Percentiles rank a stretch among this genome's conserved stretches.
phyloP scores from a whole-genome alignment of 2,797 vertebrate species.

The Acipenser transmontanus region DNA sequence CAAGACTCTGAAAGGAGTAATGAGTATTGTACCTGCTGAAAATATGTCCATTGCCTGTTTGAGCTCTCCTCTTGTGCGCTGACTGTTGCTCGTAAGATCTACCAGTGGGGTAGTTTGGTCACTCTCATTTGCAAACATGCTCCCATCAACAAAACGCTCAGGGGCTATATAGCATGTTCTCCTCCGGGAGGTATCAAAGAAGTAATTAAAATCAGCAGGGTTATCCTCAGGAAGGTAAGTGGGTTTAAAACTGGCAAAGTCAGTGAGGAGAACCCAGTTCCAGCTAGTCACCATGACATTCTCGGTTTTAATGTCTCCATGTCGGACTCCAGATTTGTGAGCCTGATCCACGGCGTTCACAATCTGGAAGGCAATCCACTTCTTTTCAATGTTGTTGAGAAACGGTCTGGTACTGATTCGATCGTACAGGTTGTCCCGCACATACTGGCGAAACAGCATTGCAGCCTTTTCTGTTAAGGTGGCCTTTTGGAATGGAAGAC shows the following conservation, averaged over 20 bases:
- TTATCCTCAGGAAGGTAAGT: slow-evolving; percentile 95
- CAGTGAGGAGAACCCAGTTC: slow-evolving; percentile 95
- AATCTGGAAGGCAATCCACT: slow-evolving; percentile 95
- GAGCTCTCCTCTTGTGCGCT: slow-evolving; percentile 84
- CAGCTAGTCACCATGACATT: slow-evolving; percentile 98
- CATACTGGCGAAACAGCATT: slow-evolving; percentile 89
- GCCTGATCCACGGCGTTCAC: slow-evolving; percentile 90
- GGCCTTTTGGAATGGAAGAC: slow-evolving; percentile 89
- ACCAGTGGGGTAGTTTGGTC: slow-evolving; percentile 91
- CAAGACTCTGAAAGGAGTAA: not conserved
- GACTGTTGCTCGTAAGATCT: slow-evolving; percentile 85
- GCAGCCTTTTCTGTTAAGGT: slow-evolving; percentile 85
- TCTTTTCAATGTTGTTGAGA: slow-evolving; percentile 90
- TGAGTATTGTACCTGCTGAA: slow-evolving; percentile 76
- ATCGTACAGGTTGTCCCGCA: slow-evolving; percentile 93
- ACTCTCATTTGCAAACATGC: slow-evolving; percentile 81
- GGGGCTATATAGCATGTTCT: slow-evolving; percentile 93
- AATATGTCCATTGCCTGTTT: slow-evolving; percentile 95
- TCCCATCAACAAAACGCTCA: slow-evolving; percentile 90
- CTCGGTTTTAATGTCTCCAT: slow-evolving; percentile 95
- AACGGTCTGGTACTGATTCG: slow-evolving; percentile 93
- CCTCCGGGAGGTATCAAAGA: slow-evolving; percentile 90
- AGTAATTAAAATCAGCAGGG: slow-evolving; percentile 97
- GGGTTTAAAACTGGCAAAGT: slow-evolving; percentile 96
- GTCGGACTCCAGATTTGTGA: slow-evolving; percentile 86